Evolutionary conservation across 2,113 vertebrate species (phyloP).

Genomic region (Apteryx mantelli): DNA sequence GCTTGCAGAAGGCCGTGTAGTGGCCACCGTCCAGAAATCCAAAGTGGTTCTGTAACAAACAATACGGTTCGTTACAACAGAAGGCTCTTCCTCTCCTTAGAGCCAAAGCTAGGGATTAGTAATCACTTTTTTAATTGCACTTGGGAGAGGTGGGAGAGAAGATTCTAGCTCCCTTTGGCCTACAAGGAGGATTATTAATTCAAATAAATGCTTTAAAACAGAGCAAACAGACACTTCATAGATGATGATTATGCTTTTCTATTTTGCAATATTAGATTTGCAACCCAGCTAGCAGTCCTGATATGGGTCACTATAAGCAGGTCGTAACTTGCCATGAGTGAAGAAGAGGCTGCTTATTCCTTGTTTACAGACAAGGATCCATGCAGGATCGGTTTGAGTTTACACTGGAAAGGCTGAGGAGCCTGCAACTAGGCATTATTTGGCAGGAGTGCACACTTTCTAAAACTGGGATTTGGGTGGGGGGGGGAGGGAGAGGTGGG

Average conservation of each 20-base stretch:
- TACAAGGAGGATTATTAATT: not conserved
- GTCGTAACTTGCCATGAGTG: not conserved
- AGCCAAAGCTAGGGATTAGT: not conserved
- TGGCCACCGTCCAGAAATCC: slow-evolving; percentile 88
- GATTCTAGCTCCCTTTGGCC: not conserved
- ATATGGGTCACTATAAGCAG: accelerated
- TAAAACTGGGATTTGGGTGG: not conserved
- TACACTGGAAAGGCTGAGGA: not conserved
- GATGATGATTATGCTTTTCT: not conserved
- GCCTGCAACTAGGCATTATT: not conserved
- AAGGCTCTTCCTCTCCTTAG: not conserved
- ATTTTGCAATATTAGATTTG: not conserved
- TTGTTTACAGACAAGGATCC: not conserved
- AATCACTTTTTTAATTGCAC: not conserved
- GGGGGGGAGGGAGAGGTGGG: not conserved
- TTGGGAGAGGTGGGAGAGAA: not conserved
- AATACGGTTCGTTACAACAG: not conserved
- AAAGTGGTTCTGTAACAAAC: slow-evolving; percentile 81
- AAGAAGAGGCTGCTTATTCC: not conserved
- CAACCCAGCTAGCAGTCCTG: not conserved
- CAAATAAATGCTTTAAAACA: not conserved
- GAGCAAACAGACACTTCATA: not conserved
- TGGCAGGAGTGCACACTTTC: not conserved
- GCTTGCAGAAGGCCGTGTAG: slow-evolving; percentile 87
- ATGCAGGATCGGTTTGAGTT: not conserved